These are phyloP conservation scores for Parapsyche elsis DNA, from an alignment of 1,140 invertebrate species.

Conservation along the genomic window DNA sequence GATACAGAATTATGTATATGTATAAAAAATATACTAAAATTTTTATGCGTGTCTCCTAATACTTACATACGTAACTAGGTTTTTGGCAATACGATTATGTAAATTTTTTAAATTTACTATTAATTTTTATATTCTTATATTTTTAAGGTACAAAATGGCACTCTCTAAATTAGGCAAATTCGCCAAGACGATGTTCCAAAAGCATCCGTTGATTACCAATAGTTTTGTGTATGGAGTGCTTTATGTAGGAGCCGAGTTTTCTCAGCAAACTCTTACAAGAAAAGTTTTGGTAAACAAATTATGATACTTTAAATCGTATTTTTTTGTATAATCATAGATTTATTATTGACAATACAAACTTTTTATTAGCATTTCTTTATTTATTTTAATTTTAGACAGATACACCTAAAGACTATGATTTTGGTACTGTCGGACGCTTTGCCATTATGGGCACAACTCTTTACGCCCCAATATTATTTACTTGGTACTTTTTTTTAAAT, in stretches of 20 bases:
- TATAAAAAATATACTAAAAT: too few relatives aligned
- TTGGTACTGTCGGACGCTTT: constrained; percentile 68
- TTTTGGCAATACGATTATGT: too few relatives aligned
- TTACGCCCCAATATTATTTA: constrained; percentile 72
- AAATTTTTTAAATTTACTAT: too few relatives aligned
- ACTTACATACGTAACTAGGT: too few relatives aligned
- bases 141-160: constrained; percentile 42
- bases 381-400: constrained; percentile 60
- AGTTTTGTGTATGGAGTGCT: constrained; percentile 80
- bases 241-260: constrained; percentile 81
- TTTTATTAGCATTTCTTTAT: constrained; percentile 53
- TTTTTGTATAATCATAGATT: constrained; percentile 36
- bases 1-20: too few relatives aligned
- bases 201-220: constrained; percentile 76
- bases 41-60: too few relatives aligned
- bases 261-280: constrained; percentile 79
- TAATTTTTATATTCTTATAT: too few relatives aligned
- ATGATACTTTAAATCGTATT: too few relatives aligned
- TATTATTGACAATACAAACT: too few relatives aligned
- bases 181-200: constrained; percentile 60
- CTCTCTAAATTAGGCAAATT: constrained; percentile 46
- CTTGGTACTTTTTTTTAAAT: constrained; percentile 73
- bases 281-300: constrained; percentile 68
- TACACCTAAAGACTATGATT: constrained; percentile 67
- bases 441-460: constrained; percentile 71